These are phyloP conservation scores for Ceuthmochares aereus DNA, from an alignment of 2,113 vertebrate species.

Conservation along the genomic window DNA sequence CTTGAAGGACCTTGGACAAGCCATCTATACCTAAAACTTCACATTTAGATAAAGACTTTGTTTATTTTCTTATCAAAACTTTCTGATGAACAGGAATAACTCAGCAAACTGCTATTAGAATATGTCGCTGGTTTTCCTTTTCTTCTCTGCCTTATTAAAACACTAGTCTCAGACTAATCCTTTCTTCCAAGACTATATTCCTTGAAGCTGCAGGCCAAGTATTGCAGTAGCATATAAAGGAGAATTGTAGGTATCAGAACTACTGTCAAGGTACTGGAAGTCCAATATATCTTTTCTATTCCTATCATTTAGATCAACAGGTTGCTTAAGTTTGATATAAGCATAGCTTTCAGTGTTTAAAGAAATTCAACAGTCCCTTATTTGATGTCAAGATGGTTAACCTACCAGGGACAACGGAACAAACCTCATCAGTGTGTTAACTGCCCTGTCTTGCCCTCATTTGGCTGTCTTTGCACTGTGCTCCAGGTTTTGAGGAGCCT, in stretches of 20 bases:
- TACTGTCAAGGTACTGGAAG: neutral
- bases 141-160: neutral
- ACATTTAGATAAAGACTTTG: neutral
- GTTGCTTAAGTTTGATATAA: neutral
- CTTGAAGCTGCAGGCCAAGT: neutral
- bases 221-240: neutral
- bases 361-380: neutral
- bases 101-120: neutral
- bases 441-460: neutral
- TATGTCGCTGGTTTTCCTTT: neutral
- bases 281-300: neutral
- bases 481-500: neutral
- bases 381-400: neutral
- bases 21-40: neutral
- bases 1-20: neutral
- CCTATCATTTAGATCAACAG: neutral
- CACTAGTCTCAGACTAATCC: neutral
- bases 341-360: neutral
- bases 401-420: neutral
- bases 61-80: neutral
- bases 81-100: accelerated
- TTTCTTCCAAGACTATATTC: neutral
- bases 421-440: neutral
- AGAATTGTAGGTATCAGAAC: neutral
- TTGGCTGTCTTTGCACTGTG: neutral